These are phyloP conservation scores for Anhinga anhinga DNA, from an alignment of 2,113 vertebrate genomes.

Conservation along the genomic window DNA sequence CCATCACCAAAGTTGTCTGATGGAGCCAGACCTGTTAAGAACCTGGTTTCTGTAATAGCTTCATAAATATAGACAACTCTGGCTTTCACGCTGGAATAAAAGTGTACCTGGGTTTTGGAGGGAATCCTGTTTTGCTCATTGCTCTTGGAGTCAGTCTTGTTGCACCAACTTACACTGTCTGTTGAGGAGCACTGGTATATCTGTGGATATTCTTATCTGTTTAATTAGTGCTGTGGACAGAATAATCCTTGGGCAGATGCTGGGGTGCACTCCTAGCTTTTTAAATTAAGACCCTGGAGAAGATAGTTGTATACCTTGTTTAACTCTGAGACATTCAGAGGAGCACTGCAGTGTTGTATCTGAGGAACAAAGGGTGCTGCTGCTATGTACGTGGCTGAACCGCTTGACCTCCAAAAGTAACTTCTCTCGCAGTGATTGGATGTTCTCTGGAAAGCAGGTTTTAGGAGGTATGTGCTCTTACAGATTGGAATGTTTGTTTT, in stretches of 20 bases:
- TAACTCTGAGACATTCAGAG: not conserved
- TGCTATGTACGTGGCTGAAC: not conserved
- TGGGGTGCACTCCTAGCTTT: not conserved
- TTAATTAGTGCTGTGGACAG: not conserved
- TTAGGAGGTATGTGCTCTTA: not conserved
- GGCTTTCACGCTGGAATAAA: not conserved
- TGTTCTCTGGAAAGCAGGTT: not conserved
- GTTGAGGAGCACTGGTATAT: too few relatives aligned
- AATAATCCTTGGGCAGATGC: not conserved
- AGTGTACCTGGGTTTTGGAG: not conserved
- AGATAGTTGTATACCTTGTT: not conserved
- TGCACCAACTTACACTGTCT: not conserved
- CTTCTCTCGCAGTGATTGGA: rapidly evolving
- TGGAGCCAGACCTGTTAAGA: not conserved
- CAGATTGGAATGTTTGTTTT: not conserved
- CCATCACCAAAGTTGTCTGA: not conserved
- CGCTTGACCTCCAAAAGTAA: not conserved
- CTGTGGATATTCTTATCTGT: not conserved
- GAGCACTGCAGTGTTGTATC: not conserved
- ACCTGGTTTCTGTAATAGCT: not conserved
- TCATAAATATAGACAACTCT: not conserved
- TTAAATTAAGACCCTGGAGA: not conserved
- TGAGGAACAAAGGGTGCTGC: not conserved
- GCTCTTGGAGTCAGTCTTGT: not conserved
- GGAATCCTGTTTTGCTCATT: not conserved